Percentiles rank a stretch among this genome's conserved stretches.
Conservation (phyloP, 1,140 invertebrate species). For the Xylocopa sonorina region DNA sequence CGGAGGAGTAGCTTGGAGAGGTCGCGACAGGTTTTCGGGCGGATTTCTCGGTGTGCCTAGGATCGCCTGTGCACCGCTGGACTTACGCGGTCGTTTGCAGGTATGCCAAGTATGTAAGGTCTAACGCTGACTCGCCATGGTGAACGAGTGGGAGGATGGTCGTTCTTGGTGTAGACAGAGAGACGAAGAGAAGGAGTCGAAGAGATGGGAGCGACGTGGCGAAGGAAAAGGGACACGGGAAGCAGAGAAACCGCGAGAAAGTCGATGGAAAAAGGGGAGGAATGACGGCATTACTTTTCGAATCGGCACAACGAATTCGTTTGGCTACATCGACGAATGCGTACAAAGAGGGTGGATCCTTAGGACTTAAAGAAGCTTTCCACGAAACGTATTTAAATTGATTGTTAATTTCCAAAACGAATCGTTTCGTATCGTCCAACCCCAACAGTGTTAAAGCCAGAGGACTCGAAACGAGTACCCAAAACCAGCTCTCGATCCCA, state of each 20-base stretch:
- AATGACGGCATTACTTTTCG: constrained; percentile 50
- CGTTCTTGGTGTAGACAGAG: constrained; percentile 37
- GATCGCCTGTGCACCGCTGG: constrained; percentile 49
- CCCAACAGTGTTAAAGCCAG: too few relatives aligned
- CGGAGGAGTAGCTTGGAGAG: neutral
- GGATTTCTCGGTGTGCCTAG: constrained; percentile 45
- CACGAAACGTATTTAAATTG: too few relatives aligned
- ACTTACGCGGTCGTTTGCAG: constrained; percentile 67
- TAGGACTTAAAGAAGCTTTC: neutral
- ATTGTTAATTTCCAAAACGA: too few relatives aligned
- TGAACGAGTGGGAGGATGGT: constrained; percentile 65
- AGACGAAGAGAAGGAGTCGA: constrained; percentile 37
- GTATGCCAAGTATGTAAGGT: constrained; percentile 69
- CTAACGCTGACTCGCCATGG: constrained; percentile 64
- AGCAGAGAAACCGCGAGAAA: constrained; percentile 5
- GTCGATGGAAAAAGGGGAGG: constrained; percentile 17
- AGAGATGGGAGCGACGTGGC: constrained; percentile 6
- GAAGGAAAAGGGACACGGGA: constrained; percentile 35
- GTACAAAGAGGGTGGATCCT: constrained; percentile 1
- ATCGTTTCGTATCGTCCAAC: too few relatives aligned
- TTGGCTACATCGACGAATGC: constrained; percentile 12
- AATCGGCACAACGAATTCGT: constrained; percentile 37
- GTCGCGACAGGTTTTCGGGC: constrained; percentile 40
- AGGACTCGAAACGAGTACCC: too few relatives aligned
- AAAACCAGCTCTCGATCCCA: too few relatives aligned